Percentiles rank a stretch among this genome's conserved stretches.
Conservation (phyloP, 2,797 vertebrate genomes). For the Cuniculus paca region DNA sequence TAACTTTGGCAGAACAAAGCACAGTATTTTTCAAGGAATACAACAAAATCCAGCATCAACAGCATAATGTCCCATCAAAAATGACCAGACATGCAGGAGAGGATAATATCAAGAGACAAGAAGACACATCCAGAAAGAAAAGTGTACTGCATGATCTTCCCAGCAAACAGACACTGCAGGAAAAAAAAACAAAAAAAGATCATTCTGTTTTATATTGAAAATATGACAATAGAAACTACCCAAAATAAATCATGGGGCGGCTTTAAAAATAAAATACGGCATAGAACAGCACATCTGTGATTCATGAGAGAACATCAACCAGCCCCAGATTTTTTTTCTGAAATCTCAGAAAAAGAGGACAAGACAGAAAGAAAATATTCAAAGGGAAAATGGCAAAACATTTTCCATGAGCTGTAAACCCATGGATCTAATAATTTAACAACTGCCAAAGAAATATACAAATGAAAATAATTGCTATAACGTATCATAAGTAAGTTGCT, state of each 20-base stretch:
- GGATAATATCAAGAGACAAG: not conserved
- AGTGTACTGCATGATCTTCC: not conserved
- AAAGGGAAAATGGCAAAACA: not conserved
- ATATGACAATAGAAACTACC: not conserved
- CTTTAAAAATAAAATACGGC: not conserved
- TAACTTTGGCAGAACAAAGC: not conserved
- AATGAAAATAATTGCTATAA: not conserved
- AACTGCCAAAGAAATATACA: not conserved
- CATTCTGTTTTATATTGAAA: not conserved
- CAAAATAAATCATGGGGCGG: not conserved
- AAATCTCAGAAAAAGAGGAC: not conserved
- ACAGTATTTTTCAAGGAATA: not conserved
- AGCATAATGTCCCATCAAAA: not conserved
- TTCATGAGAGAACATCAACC: not conserved
- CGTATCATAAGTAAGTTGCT: too few species aligned
- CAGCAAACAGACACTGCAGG: too few species aligned
- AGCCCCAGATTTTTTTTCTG: not conserved
- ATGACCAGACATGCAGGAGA: not conserved
- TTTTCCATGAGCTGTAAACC: not conserved
- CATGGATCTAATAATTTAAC: not conserved
- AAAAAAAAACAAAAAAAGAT: not conserved
- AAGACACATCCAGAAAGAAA: not conserved
- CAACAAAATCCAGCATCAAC: not conserved
- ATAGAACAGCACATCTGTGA: not conserved
- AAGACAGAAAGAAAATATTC: not conserved